phyloP scores from a whole-genome alignment of 1,140 invertebrate genomes.

The Dufourea novaeangliae region DNA sequence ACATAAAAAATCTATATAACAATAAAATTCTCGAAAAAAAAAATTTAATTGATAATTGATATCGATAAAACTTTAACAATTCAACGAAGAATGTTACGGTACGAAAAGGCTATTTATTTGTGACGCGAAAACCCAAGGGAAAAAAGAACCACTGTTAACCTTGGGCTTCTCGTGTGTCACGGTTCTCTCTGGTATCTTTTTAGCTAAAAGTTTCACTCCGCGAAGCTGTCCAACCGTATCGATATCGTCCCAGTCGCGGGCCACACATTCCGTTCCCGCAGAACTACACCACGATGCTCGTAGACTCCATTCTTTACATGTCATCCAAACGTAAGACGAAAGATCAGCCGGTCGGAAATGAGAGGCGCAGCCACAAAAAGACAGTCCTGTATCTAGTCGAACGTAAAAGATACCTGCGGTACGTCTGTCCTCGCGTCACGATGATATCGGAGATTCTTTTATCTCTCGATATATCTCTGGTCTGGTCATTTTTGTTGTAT shows the following conservation, averaged over 20 bases:
- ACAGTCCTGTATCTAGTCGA: constrained; percentile 34
- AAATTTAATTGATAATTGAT: too few relatives aligned
- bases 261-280: constrained; percentile 51
- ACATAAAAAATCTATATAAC: too few relatives aligned
- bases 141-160: neutral
- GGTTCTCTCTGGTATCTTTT: constrained; percentile 33
- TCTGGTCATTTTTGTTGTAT: neutral
- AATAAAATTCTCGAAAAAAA: too few relatives aligned
- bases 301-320: constrained; percentile 62
- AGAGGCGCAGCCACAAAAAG: constrained; percentile 49
- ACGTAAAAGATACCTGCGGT: constrained; percentile 40
- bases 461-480: too few relatives aligned
- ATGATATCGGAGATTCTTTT: neutral
- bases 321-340: constrained; percentile 53
- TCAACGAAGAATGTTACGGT: too few relatives aligned
- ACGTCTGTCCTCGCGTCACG: constrained; percentile 1
- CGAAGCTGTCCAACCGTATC: constrained; percentile 34
- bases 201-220: neutral
- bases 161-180: neutral
- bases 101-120: too few relatives aligned
- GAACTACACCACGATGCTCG: constrained; percentile 45
- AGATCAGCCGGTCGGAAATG: constrained; percentile 63
- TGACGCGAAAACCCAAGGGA: neutral
- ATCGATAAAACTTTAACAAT: too few relatives aligned
- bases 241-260: constrained; percentile 21